Percentiles rank a stretch among this genome's conserved stretches.
These are phyloP conservation scores for Melanogrammus aeglefinus DNA, from an alignment of 2,797 vertebrate genomes.

Conservation along the genomic window DNA sequence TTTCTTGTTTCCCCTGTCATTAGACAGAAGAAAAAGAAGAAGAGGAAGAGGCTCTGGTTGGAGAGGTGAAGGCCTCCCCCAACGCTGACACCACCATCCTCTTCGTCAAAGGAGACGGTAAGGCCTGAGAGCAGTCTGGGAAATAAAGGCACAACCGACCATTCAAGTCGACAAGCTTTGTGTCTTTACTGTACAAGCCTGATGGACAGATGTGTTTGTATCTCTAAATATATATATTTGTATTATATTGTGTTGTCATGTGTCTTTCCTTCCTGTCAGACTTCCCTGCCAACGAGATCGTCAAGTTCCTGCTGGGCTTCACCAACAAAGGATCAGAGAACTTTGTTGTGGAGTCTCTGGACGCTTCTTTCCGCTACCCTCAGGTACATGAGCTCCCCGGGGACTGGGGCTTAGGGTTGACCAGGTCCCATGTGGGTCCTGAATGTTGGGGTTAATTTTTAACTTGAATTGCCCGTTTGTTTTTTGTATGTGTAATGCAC, in stretches of 20 bases:
- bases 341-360: conserved; percentile 91
- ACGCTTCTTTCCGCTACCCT: conserved; percentile 96
- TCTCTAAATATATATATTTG: background rate
- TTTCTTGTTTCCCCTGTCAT: background rate
- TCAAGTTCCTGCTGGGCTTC: conserved; percentile 97
- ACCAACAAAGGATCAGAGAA: conserved; percentile 92
- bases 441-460: no score
- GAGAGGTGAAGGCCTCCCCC: conserved; percentile 94
- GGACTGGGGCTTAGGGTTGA: background rate
- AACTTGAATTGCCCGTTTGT: no score
- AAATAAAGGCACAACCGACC: background rate
- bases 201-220: background rate
- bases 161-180: background rate
- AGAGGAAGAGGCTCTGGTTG: conserved; percentile 78
- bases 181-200: background rate
- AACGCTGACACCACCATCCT: conserved; percentile 95
- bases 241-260: background rate
- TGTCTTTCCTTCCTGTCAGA: conserved; percentile 65
- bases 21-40: conserved; percentile 95
- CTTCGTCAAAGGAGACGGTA: conserved; percentile 97
- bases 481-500: no score
- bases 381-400: conserved; percentile 43
- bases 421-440: background rate
- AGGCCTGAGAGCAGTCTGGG: conserved; percentile 2
- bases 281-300: conserved; percentile 95